Evolutionary conservation across 64 coral and sea anemone genomes (phyloP), one percentile per base, ranked within the genome.

Genomic region (Pachyseris speciosa): DNA sequence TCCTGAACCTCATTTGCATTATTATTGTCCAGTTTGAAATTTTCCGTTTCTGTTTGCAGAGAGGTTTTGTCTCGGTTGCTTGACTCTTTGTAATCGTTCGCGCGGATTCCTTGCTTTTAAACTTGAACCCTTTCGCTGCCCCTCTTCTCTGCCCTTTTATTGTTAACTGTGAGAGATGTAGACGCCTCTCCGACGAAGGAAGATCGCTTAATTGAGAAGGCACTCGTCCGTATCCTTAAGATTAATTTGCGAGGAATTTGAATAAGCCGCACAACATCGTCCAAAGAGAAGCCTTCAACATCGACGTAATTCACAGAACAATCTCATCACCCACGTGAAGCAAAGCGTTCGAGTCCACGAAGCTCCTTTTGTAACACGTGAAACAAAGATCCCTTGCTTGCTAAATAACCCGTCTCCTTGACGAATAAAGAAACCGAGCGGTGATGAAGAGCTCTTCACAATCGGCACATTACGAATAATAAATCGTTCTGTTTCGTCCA

Each of bases 271-370:
- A 96, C 95, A 4, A 96, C 86, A 86, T 96, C 95, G 20, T 77
- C 61, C 31, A 96, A 52, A 39, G 27, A 37, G 30, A 89, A 96
- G 1, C 95, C 95, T 3, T 75, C 75, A 43, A 96, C 68, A 20
- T 72, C 37, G 22, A 96, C 86, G 36, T 71, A 27, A 79, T 96
- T 96, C 34, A 96, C 91, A 29, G 92, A 28, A 96, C 67, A 48
- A 96, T 93, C 69, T 96, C 95, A 53, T 96, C 95, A n/a, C 95
- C 95, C 59, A 90, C 85, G n/a, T 47, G 80, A n/a, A 96, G 76
- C 27, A 89, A 67, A 19, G 71, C 91, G 53, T 83, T 86, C 17
- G 72, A 33, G 33, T 96, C 95, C 33, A 96, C 91, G 13, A 97
- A 7, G 65, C 95, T 97, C 86, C 91, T 6, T 83, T 69, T 0